Conservation (phyloP, 2,113 vertebrate genomes). For the Melozone crissalis region DNA sequence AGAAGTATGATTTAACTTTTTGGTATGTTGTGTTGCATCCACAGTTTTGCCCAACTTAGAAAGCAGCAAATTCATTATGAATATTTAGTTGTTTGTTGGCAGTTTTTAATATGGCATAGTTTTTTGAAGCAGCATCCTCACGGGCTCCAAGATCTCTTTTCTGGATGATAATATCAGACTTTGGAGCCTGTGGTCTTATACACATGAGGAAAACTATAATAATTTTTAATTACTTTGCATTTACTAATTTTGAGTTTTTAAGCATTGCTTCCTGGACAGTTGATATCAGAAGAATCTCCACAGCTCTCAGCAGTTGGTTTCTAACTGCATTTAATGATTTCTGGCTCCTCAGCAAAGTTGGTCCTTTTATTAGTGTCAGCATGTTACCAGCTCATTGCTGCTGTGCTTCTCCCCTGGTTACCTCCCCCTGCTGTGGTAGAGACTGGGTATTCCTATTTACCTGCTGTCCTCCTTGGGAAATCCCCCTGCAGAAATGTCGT, state of each 20-base stretch:
- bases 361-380: neutral
- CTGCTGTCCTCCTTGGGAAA: neutral
- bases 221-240: neutral
- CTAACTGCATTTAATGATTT: neutral
- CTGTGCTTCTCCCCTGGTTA: neutral
- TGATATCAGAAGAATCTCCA: neutral
- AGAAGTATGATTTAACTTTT: neutral
- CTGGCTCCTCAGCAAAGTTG: neutral
- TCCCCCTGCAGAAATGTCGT: neutral
- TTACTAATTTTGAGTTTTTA: neutral
- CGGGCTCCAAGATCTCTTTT: neutral
- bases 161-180: neutral
- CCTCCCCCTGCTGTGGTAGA: neutral
- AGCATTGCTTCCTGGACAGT: neutral
- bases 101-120: neutral
- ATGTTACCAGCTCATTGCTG: neutral
- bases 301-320: neutral
- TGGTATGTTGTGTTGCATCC: neutral
- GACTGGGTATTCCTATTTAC: neutral
- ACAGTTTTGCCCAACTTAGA: neutral
- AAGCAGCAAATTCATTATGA: neutral
- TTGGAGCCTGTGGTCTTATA: neutral
- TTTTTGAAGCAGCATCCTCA: neutral
- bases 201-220: neutral
- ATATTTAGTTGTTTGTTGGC: neutral